phyloP scores from a whole-genome alignment of 2,888 invertebrate genomes.

The Chymomyza caudatula region DNA sequence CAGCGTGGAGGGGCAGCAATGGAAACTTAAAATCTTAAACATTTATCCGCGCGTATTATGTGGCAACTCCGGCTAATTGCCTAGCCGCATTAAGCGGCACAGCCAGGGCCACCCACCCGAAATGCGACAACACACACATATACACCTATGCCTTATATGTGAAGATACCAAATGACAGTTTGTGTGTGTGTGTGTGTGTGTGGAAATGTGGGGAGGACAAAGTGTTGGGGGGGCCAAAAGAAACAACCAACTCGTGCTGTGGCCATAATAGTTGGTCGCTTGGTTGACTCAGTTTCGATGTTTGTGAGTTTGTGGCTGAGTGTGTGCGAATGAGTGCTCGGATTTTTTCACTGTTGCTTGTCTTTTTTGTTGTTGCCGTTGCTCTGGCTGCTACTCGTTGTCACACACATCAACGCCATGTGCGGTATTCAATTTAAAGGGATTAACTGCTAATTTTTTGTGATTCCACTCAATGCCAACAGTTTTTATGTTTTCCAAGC shows the following conservation, averaged over 20 bases:
- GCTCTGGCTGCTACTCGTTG: conserved; percentile 29
- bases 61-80: conserved; percentile 76
- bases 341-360: conserved; percentile 12
- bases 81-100: conserved; percentile 63
- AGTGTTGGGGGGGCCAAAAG: not conserved
- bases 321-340: not conserved
- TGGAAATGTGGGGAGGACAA: not conserved
- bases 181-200: not conserved
- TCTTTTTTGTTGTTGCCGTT: conserved; percentile 11
- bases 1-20: conserved; percentile 22
- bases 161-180: conserved; percentile 16
- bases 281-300: not conserved
- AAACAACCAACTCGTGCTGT: not conserved
- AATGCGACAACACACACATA: conserved; percentile 20
- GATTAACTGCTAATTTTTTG: conserved; percentile 76
- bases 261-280: conserved; percentile 4
- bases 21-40: conserved; percentile 74
- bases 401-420: conserved; percentile 62
- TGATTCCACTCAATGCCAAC: conserved; percentile 67
- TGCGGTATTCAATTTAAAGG: conserved; percentile 76
- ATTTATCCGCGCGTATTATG: conserved; percentile 76
- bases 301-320: not conserved
- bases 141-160: conserved; percentile 8
- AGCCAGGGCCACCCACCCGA: conserved; percentile 34
- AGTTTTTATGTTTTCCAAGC: conserved; percentile 5